Evolutionary conservation across 2,113 vertebrate genomes (phyloP).

Genomic region (Neolamprologus hecqui): DNA sequence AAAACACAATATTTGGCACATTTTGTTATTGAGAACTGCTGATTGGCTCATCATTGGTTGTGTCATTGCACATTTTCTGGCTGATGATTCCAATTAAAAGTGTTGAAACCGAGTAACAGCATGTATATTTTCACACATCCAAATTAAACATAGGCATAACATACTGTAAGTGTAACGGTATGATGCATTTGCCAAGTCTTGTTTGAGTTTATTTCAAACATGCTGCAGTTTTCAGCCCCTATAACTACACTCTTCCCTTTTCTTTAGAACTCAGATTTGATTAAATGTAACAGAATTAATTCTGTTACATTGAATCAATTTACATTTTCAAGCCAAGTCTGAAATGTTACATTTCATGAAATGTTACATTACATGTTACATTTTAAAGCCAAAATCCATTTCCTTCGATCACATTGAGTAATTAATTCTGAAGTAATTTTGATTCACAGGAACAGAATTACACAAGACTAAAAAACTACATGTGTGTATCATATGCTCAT

Average conservation of each 20-base stretch:
- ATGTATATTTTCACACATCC: not conserved
- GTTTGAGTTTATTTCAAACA: not conserved
- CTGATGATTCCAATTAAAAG: not conserved
- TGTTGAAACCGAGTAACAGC: not conserved
- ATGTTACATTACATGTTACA: too few relatives aligned
- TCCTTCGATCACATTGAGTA: too few relatives aligned
- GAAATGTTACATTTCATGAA: too few relatives aligned
- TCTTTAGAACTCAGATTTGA: not conserved
- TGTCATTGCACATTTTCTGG: not conserved
- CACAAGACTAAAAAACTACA: not conserved
- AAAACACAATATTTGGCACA: not conserved
- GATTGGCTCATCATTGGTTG: not conserved
- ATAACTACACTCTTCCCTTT: accelerated
- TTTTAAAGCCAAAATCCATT: too few relatives aligned
- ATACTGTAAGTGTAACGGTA: not conserved
- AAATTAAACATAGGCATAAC: not conserved
- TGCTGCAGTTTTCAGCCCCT: not conserved
- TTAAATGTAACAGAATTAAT: not conserved
- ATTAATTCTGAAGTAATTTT: not conserved
- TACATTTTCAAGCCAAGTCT: too few relatives aligned
- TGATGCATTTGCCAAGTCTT: not conserved
- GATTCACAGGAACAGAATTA: not conserved
- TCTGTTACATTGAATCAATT: too few relatives aligned
- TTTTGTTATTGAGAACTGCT: not conserved
- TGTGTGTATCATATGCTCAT: not conserved